phyloP scores from a whole-genome alignment of 1,140 invertebrate species.

The Neodiprion pinetum region DNA sequence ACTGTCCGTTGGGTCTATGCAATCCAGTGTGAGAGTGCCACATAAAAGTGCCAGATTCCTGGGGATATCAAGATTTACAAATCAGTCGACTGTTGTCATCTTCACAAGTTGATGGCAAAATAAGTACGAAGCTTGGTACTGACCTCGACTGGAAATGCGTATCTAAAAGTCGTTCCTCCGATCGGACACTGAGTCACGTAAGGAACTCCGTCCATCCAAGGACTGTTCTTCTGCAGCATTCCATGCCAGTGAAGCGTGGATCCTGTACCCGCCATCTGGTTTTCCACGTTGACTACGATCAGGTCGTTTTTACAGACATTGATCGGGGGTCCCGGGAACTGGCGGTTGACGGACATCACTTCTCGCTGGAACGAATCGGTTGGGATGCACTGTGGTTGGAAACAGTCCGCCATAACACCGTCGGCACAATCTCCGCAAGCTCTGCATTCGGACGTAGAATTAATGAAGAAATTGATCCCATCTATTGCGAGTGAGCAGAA shows the following conservation, averaged over 20 bases:
- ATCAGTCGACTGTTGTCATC: too few relatives aligned
- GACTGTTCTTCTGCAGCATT: constrained; percentile 57
- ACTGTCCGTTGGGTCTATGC: constrained; percentile 50
- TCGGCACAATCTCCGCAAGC: constrained; percentile 40
- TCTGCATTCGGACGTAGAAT: constrained; percentile 37
- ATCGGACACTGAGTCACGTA: constrained; percentile 76
- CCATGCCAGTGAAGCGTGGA: constrained; percentile 66
- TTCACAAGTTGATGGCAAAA: too few relatives aligned
- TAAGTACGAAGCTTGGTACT: not conserved
- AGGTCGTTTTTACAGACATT: constrained; percentile 67
- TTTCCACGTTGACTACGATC: constrained; percentile 65
- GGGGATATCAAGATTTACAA: not conserved
- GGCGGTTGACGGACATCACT: constrained; percentile 65
- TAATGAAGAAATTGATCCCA: too few relatives aligned
- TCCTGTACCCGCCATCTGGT: constrained; percentile 59
- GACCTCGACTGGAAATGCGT: constrained; percentile 61
- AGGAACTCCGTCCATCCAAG: constrained; percentile 72
- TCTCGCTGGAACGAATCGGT: constrained; percentile 63
- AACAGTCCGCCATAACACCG: constrained; percentile 56
- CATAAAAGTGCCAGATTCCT: not conserved
- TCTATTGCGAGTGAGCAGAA: too few relatives aligned
- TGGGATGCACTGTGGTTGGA: constrained; percentile 62
- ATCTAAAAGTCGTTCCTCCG: constrained; percentile 63
- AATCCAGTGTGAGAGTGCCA: constrained; percentile 40
- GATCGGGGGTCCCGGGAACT: constrained; percentile 66